Percentiles rank a stretch among this genome's conserved stretches.
Evolutionary conservation across 1,140 invertebrate species (phyloP).

Genomic region (Drosophila bipectinata): DNA sequence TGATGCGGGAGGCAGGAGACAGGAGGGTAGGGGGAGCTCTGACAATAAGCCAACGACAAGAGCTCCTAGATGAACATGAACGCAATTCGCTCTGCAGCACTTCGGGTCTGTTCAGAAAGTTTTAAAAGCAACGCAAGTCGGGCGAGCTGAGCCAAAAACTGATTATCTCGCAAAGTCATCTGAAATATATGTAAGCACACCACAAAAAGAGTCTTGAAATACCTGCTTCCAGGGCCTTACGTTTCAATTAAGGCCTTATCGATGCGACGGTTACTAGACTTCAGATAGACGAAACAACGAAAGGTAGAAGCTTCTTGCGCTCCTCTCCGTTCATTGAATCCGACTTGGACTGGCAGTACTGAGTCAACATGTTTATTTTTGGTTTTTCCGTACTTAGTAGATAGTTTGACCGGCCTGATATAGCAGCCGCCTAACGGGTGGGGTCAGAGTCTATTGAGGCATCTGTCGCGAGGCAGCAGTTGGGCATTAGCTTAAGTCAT

Average conservation of each 20-base stretch:
- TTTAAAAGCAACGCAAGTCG: slow-evolving; percentile 21
- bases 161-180: slow-evolving; percentile 17
- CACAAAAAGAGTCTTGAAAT: not conserved
- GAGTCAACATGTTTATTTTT: not conserved
- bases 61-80: slow-evolving; percentile 22
- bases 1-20: not conserved
- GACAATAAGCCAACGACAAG: slow-evolving; percentile 42
- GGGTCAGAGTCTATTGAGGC: not conserved
- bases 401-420: not conserved
- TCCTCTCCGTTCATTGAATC: too few relatives aligned
- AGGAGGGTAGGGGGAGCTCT: not conserved
- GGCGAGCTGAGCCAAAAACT: slow-evolving; percentile 14
- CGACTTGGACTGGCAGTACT: not conserved
- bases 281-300: too few relatives aligned
- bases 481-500: not conserved
- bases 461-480: not conserved
- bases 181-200: not conserved
- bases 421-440: too few relatives aligned
- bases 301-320: too few relatives aligned
- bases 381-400: not conserved
- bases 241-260: not conserved
- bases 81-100: not conserved
- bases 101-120: slow-evolving; percentile 5
- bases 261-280: too few relatives aligned
- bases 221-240: not conserved